Evolutionary conservation across 2,888 invertebrate genomes (phyloP), one percentile per base, ranked within the genome.

Genomic region (Cinara cedri): DNA sequence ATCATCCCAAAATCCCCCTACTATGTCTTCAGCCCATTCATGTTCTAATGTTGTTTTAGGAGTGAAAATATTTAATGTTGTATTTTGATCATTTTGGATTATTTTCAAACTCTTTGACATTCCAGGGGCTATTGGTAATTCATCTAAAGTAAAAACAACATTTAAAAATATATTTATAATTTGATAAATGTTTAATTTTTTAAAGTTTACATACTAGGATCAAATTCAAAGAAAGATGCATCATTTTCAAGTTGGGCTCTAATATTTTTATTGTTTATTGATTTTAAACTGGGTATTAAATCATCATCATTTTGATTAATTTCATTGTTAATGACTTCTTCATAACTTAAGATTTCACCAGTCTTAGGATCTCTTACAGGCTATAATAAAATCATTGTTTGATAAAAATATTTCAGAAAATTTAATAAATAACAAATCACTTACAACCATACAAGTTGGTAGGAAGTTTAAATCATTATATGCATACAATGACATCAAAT

Each of bases 251-350:
- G 8, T 65, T 42, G 51, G 4, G 21, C 8, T 2, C n/a, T 42
- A 4, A 21, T 34, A 70, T 1, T n/a, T 44, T 60, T 60, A 70
- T 62, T 70, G 19, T 24, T 78, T n/a, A 42, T 49, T 51, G 68
- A 51, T 78, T 70, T 78, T 62, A 34, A 34, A 78, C 78, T 70
- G 34, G 70, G 60, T 60, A 70, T 70, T 68, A 42, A 34, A 78
- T 70, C 70, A 68, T 19, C 57, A 70, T 68, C 60, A 78, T 26
- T 21, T 51, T 70, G 34, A 70, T 14, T 21, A 51, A 60, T 42
- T 51, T 68, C 51, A 62, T 78, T 51, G 51, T 70, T 51, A 9
- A 78, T n/a, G n/a, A 78, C n/a, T 78, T 78, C 78, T 60, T 78
- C 60, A 62, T 70, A 78, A 9, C 16, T 10, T 24, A 78, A 1